Percentiles rank a stretch among this genome's conserved stretches.
phyloP scores from a whole-genome alignment of 2,797 vertebrate species.

The Xyrichtys novacula region DNA sequence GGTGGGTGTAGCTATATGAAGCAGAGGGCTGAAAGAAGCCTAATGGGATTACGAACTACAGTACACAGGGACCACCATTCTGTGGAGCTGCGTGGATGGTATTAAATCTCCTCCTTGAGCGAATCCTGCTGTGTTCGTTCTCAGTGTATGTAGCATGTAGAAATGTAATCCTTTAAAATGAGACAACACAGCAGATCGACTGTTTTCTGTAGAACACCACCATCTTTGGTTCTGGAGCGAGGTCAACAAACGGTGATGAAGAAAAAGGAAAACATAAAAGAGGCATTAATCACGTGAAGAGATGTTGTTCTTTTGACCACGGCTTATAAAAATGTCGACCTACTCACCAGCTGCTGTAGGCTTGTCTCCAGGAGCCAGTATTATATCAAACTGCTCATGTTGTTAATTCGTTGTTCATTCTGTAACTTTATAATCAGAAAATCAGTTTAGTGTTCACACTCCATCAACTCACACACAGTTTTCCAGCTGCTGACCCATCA shows the following conservation, averaged over 20 bases:
- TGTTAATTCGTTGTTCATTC: no score
- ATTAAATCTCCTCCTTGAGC: slow-evolving; percentile 60
- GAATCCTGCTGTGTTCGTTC: slow-evolving; percentile 39
- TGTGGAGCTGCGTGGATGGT: slow-evolving; percentile 49
- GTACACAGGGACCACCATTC: slow-evolving; percentile 67
- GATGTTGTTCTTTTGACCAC: no score
- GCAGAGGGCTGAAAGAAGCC: slow-evolving; percentile 65
- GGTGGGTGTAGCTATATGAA: slow-evolving; percentile 67
- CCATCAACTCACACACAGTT: no score
- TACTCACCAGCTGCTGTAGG: no score
- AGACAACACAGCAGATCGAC: slow-evolving; percentile 9
- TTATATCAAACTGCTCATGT: no score
- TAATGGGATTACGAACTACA: slow-evolving; percentile 77
- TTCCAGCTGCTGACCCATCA: no score
- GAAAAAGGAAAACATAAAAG: neutral
- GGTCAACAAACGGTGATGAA: neutral
- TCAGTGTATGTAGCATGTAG: slow-evolving; percentile 21
- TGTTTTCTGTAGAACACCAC: slow-evolving; percentile 1
- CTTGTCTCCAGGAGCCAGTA: no score
- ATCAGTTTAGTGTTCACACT: no score
- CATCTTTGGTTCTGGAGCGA: slow-evolving; percentile 1
- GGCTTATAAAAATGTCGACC: no score
- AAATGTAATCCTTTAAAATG: slow-evolving; percentile 44
- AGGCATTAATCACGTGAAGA: neutral
- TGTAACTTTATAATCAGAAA: no score